Evolutionary conservation across 1,140 invertebrate genomes (phyloP), one percentile per base, ranked within the genome.

Genomic region (Drosophila bocki): DNA sequence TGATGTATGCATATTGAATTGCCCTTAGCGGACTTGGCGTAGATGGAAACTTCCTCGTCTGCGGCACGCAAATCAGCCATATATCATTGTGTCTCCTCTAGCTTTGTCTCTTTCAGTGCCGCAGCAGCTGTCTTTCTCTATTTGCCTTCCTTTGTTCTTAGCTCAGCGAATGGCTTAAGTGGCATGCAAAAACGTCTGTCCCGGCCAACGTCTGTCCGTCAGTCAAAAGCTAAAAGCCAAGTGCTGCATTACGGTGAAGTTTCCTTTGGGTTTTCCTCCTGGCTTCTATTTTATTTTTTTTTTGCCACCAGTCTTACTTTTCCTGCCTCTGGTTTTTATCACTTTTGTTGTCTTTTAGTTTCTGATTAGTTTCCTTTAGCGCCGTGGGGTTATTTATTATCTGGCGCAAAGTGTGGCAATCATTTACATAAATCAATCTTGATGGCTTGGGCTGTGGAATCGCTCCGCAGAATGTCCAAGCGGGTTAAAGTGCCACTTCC

Each of bases 371-470:
- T 78, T 82, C 44, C 58, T 57, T 67, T 57, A 51, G 48, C 56
- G 62, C 62, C 69, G 62, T 39, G 67, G 60, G 74, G 80, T 76
- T 79, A 87, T 87, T 87, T 87, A 87, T 87, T 87, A 87, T 87
- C 80, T 83, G 75, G 69, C 84, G 80, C 84, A 87, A 88, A 87
- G 84, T 87, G 81, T 88, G 80, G 84, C 84, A 83, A 87, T 87
- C 84, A 83, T 87, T 87, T 87, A 88, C 83, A 87, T 88, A 87
- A 87, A 87, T 87, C 82, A 84, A 85, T 82, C 80, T 67, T 62
- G 77, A 87, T 80, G 78, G 82, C 51, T 33, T 50, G 61, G 47
- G 68, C 37, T 51, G 58, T 5, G 41, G 69, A 57, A 70, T 26
- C 51, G 35, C 51, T 37, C 19, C 12, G 35, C 15, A 33, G 45